Evolutionary conservation across 1,140 invertebrate genomes (phyloP), one percentile per base, ranked within the genome.

Genomic region (Acromyrmex charruanus): DNA sequence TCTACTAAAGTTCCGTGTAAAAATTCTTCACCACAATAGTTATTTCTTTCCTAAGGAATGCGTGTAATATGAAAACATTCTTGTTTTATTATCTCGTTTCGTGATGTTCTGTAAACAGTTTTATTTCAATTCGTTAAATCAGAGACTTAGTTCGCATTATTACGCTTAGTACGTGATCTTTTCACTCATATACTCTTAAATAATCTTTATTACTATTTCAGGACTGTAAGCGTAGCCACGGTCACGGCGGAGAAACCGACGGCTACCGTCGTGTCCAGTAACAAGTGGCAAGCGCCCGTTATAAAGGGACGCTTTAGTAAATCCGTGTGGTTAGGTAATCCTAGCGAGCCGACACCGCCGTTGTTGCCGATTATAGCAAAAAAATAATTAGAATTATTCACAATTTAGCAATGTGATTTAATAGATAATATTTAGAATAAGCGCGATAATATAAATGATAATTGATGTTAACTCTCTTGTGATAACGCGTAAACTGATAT

Each of bases 241-340:
- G 85, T 93, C 49, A 93, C 85, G 35, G 86, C 90, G 71, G 93
- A 94, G 63, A 94, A 92, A 88, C 88, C 92, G 59, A 91, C 89
- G 55, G 80, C 90, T 84, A 91, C 87, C 77, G 69, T 92, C 28
- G 87, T 92, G 69, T 87, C 91, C 71, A 90, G 87, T 72, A 94
- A 92, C 89, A 95, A 94, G 89, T 95, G 93, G 93, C 94, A 94
- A 86, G 75, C 93, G 68, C 94, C 94, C 59, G 92, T 94, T 80
- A 93, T 94, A 77, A 95, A 94, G 82, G 94, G 94, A 69, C 92
- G 94, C 31, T 95, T 95, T 89, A 94, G 92, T 90, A 94, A 94
- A 91, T 94, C 92, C 9, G 94, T 94, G 0, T 94, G 93, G 93
- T 31, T 94, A 74, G 94, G 92, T 74, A 94, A 93, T 93, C 93